Conservation (phyloP, 2,888 invertebrate species). For the Mesodorylaimus sp. region DNA sequence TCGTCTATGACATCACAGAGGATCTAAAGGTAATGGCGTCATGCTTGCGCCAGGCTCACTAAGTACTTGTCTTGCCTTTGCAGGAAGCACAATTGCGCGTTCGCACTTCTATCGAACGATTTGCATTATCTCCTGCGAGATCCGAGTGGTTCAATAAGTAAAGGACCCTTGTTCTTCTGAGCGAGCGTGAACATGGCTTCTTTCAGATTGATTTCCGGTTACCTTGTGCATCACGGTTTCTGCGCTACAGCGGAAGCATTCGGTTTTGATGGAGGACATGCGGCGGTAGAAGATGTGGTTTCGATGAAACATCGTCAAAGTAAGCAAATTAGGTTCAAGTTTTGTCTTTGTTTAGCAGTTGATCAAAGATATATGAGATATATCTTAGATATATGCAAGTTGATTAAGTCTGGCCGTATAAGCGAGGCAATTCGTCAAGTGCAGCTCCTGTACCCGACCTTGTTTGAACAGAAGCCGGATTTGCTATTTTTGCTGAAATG, state of each 20-base stretch:
- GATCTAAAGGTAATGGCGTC: slow-evolving; percentile 60
- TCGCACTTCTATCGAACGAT: slow-evolving; percentile 10
- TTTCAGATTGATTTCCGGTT: slow-evolving; percentile 80
- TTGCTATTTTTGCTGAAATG: slow-evolving; percentile 86
- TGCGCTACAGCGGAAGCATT: slow-evolving; percentile 86
- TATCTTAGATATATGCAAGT: slow-evolving; percentile 56
- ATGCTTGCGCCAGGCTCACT: no score
- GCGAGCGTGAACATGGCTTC: slow-evolving; percentile 11
- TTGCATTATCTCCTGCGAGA: slow-evolving; percentile 16
- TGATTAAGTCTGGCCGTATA: slow-evolving; percentile 77
- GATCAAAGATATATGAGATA: background rate
- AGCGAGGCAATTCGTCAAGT: slow-evolving; percentile 84
- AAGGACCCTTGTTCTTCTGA: background rate
- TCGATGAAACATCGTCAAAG: slow-evolving; percentile 92
- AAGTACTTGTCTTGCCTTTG: slow-evolving; percentile 8
- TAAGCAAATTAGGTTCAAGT: slow-evolving; percentile 34
- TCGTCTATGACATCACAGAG: slow-evolving; percentile 90
- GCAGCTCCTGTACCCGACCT: slow-evolving; percentile 69
- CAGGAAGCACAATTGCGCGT: slow-evolving; percentile 11
- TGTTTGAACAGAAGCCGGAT: slow-evolving; percentile 71
- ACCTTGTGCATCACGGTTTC: slow-evolving; percentile 93
- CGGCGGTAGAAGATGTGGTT: slow-evolving; percentile 70
- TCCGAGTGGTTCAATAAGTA: slow-evolving; percentile 19
- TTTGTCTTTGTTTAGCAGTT: no score
- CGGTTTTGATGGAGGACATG: slow-evolving; percentile 67